Evolutionary conservation across 2,888 invertebrate genomes (phyloP).

Genomic region (Xestia c-nigrum): DNA sequence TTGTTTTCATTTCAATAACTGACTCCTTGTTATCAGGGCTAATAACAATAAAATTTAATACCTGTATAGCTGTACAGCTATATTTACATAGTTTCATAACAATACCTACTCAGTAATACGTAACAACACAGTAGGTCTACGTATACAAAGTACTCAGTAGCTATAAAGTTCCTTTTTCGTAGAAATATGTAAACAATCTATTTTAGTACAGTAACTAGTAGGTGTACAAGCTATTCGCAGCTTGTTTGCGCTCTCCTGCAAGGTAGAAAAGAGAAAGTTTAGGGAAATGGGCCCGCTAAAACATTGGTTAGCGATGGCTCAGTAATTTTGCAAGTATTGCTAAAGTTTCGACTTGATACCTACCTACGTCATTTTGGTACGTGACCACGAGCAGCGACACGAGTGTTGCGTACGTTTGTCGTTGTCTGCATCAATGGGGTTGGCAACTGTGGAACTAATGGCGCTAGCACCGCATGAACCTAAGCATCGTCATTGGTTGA

Average conservation of each 20-base stretch:
- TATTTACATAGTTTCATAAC: conserved; percentile 57
- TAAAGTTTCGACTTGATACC: conserved; percentile 8
- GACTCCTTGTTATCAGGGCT: conserved; percentile 58
- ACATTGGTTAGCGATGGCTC: conserved; percentile 8
- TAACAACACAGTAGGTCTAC: conserved; percentile 16
- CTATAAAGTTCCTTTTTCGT: conserved; percentile 22
- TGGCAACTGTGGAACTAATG: no score
- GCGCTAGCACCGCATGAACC: no score
- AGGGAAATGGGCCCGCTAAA: conserved; percentile 47
- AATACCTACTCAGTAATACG: conserved; percentile 30
- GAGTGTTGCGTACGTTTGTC: conserved; percentile 31
- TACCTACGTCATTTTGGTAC: conserved; percentile 38
- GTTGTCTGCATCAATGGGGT: conserved; percentile 1
- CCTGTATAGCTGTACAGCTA: neutral
- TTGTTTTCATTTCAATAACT: conserved; percentile 71
- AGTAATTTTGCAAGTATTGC: conserved; percentile 50
- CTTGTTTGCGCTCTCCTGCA: conserved; percentile 28
- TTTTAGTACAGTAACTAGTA: conserved; percentile 7
- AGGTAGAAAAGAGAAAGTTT: conserved; percentile 46
- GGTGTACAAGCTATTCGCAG: conserved; percentile 2
- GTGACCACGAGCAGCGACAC: conserved; percentile 26
- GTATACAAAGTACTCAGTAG: neutral
- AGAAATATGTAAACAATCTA: conserved; percentile 34
- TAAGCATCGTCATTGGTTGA: no score
- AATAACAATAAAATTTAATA: conserved; percentile 49